Evolutionary conservation across 2,888 invertebrate species (phyloP), one percentile per base, ranked within the genome.

Genomic region (Heliconius charithonia): DNA sequence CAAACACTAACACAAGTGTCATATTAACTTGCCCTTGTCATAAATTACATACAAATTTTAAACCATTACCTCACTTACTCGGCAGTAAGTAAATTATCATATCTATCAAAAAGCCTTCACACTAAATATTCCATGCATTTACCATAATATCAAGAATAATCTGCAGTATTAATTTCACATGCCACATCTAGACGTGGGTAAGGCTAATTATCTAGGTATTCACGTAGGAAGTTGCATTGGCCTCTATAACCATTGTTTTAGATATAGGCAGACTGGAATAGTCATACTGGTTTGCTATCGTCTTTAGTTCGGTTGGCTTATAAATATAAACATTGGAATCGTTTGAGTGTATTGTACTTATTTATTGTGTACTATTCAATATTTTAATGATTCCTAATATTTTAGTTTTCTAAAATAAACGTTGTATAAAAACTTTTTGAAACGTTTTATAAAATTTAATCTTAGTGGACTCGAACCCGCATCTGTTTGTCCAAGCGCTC

Each of bases 151-250:
- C 76, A 81, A 77, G 79, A 79, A 51, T 51, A 51, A 51, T 22
- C 80, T 79, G 85, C 86, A 84, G 87, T 92, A 93, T 91, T 92
- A 92, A 92, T 93, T 93, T 93, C 90, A 87, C 89, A 86, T 83
- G 81, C 90, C 90, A 86, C 92, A 89, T 87, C 85, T 83, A 87
- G 72, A 90, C 89, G 94, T 92, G 87, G 93, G 93, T 82, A 82
- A 83, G 84, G 87, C 92, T 93, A 93, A 93, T 93, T 90, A 90
- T 88, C 72, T 59, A 72, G 56, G 72, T 72, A 72, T 85, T 85
- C 69, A 81, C 79, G 93, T 93, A 90, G 93, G 93, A 83, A 80
- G 90, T 89, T 89, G 90, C 90, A 90, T 89, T 91, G 89, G 91
- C 90, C 90, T 91, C 90, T 87, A 91, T 92, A 86, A 84, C 82